Percentiles rank a stretch among this genome's conserved stretches.
phyloP scores from a whole-genome alignment of 2,113 vertebrate species.

The Agelaius phoeniceus region DNA sequence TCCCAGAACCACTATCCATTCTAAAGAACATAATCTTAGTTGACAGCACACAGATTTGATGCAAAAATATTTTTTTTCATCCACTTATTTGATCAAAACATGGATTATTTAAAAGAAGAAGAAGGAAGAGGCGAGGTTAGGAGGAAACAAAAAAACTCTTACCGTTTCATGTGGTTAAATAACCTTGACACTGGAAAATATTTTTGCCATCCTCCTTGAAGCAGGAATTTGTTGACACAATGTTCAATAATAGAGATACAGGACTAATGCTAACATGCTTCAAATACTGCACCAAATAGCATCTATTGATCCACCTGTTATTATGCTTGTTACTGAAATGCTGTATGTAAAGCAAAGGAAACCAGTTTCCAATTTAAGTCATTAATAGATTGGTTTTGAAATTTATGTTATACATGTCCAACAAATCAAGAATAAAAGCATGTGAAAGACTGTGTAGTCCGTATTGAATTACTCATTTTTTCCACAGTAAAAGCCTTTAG shows the following conservation, averaged over 20 bases:
- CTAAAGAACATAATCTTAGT: slow-evolving; percentile 29
- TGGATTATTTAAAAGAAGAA: slow-evolving; percentile 55
- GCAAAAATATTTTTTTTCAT: slow-evolving; percentile 51
- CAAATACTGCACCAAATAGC: slow-evolving; percentile 48
- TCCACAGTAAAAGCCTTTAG: slow-evolving; percentile 71
- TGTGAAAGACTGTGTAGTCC: slow-evolving; percentile 48
- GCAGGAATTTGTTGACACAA: slow-evolving; percentile 64
- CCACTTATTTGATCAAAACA: slow-evolving; percentile 59
- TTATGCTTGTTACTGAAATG: slow-evolving; percentile 58
- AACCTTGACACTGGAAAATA: slow-evolving; percentile 55
- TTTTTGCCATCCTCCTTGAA: slow-evolving; percentile 61
- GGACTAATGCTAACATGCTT: slow-evolving; percentile 52
- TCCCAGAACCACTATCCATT: slow-evolving; percentile 27
- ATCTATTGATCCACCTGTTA: slow-evolving; percentile 68
- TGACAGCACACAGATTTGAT: slow-evolving; percentile 40
- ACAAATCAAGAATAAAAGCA: slow-evolving; percentile 83
- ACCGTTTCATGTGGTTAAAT: slow-evolving; percentile 42
- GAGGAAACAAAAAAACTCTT: background rate
- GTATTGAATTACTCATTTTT: slow-evolving; percentile 70
- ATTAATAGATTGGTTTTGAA: slow-evolving; percentile 77
- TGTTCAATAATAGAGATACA: slow-evolving; percentile 65
- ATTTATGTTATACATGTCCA: slow-evolving; percentile 76
- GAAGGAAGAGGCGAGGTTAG: background rate
- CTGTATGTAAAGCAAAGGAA: slow-evolving; percentile 56
- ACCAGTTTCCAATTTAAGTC: slow-evolving; percentile 71